Conservation (phyloP, 2,888 invertebrate species). For the Trilocha varians region DNA sequence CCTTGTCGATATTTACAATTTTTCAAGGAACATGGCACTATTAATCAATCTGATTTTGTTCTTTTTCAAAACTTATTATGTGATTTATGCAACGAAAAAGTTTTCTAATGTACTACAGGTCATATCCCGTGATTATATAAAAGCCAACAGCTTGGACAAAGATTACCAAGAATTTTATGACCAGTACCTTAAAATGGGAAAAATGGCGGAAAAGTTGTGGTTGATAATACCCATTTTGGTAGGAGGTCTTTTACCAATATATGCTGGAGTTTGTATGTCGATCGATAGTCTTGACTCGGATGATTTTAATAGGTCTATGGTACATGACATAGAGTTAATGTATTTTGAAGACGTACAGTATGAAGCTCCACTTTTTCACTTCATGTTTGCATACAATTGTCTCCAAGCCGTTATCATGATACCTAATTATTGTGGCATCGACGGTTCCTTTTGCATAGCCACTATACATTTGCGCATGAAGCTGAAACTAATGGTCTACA, state of each 20-base stretch:
- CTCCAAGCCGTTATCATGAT: constrained; percentile 30
- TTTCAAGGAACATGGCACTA: constrained; percentile 39
- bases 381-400: constrained; percentile 40
- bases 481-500: constrained; percentile 37
- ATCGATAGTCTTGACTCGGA: constrained; percentile 37
- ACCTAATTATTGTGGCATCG: constrained; percentile 42
- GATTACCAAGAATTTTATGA: constrained; percentile 38
- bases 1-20: constrained; percentile 34
- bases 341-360: constrained; percentile 41
- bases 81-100: constrained; percentile 27
- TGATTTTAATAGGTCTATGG: constrained; percentile 32
- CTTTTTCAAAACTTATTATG: constrained; percentile 44
- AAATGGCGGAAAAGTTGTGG: constrained; percentile 36
- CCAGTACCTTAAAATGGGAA: constrained; percentile 31
- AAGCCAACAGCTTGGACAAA: constrained; percentile 33
- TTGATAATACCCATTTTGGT: constrained; percentile 36
- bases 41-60: constrained; percentile 34
- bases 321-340: constrained; percentile 45
- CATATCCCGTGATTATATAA: constrained; percentile 36
- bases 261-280: constrained; percentile 32
- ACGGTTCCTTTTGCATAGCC: constrained; percentile 50
- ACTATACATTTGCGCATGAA: constrained; percentile 44
- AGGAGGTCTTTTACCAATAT: constrained; percentile 38
- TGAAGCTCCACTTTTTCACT: constrained; percentile 43
- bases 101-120: constrained; percentile 33